These are phyloP conservation scores for Drosophila tropicalis DNA, from an alignment of 1,140 invertebrate genomes.

Conservation along the genomic window DNA sequence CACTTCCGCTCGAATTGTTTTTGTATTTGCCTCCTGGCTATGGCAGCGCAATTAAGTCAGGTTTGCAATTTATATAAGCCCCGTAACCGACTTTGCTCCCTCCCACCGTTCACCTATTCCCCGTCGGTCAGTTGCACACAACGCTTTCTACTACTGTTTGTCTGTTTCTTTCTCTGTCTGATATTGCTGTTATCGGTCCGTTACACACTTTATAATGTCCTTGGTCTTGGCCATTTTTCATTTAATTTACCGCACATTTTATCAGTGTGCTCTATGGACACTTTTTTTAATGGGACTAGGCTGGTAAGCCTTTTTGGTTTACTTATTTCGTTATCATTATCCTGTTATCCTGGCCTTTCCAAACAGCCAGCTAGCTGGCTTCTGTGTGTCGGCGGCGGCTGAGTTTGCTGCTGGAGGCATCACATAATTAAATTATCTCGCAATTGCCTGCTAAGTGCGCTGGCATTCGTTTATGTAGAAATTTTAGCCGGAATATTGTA, in stretches of 20 bases:
- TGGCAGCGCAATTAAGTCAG: slow-evolving; percentile 53
- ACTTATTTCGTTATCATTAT: slow-evolving; percentile 79
- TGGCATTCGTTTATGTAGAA: slow-evolving; percentile 65
- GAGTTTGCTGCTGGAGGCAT: slow-evolving; percentile 29
- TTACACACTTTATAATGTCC: slow-evolving; percentile 54
- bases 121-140: too few relatives aligned
- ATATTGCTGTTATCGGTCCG: slow-evolving; percentile 69
- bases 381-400: neutral
- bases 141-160: neutral
- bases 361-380: neutral
- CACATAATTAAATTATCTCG: slow-evolving; percentile 76
- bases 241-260: slow-evolving; percentile 68
- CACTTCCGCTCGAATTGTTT: slow-evolving; percentile 45
- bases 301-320: slow-evolving; percentile 54
- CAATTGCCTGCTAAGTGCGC: slow-evolving; percentile 80
- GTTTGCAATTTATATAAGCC: slow-evolving; percentile 60
- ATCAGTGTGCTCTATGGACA: slow-evolving; percentile 34
- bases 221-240: slow-evolving; percentile 56
- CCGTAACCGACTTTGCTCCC: slow-evolving; percentile 1
- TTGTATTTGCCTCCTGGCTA: slow-evolving; percentile 29
- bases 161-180: slow-evolving; percentile 26
- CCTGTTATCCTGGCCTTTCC: slow-evolving; percentile 65
- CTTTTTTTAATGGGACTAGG: slow-evolving; percentile 32
- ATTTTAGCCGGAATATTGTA: slow-evolving; percentile 50
- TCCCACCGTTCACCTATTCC: neutral